phyloP scores from a whole-genome alignment of 1,140 invertebrate species.

The Rhynchophorus ferrugineus region DNA sequence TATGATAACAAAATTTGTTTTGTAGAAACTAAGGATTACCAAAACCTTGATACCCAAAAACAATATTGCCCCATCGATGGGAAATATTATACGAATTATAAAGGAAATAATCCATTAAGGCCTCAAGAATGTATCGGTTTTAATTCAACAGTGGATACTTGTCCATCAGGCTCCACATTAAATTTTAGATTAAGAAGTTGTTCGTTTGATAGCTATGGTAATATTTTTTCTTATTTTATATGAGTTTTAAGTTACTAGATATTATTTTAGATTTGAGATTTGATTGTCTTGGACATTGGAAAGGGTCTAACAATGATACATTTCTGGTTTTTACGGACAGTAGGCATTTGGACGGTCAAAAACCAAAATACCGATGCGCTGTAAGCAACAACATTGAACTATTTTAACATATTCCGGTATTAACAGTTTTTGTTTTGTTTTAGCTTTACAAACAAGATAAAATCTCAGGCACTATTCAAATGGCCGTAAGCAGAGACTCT shows the following conservation, averaged over 20 bases:
- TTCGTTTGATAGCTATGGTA: conserved; percentile 24
- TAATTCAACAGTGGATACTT: conserved; percentile 54
- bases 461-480: conserved; percentile 48
- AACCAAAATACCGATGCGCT: conserved; percentile 59
- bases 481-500: conserved; percentile 62
- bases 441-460: conserved; percentile 54
- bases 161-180: conserved; percentile 56
- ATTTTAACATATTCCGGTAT: neutral
- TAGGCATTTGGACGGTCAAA: conserved; percentile 37
- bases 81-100: conserved; percentile 55
- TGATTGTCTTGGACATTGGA: conserved; percentile 62
- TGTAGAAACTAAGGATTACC: conserved; percentile 47
- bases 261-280: conserved; percentile 50
- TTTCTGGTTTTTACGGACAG: conserved; percentile 58
- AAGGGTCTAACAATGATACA: conserved; percentile 47
- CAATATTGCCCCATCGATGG: conserved; percentile 62
- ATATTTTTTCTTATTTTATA: neutral
- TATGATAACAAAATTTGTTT: no score
- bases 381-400: conserved; percentile 44
- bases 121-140: conserved; percentile 48
- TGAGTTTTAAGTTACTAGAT: neutral
- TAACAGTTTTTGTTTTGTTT: conserved; percentile 15
- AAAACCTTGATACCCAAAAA: conserved; percentile 43
- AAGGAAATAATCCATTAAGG: conserved; percentile 46
- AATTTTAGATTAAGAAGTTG: conserved; percentile 35